Percentiles rank a stretch among this genome's conserved stretches.
phyloP scores from a whole-genome alignment of 2,888 invertebrate genomes.

The Drosophila pseudotakahashii region DNA sequence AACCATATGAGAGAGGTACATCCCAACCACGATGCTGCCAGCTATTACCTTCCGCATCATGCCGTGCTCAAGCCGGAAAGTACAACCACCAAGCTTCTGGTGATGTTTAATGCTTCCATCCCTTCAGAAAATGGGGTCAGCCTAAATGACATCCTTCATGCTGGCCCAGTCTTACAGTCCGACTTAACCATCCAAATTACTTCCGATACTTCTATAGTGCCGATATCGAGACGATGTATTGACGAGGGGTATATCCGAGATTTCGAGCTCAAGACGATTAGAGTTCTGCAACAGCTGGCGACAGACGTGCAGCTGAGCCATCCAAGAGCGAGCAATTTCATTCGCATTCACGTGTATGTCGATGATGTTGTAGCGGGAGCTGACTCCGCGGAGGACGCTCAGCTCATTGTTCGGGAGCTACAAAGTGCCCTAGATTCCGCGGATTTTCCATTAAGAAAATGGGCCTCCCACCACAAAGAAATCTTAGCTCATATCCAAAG shows the following conservation, averaged over 20 bases:
- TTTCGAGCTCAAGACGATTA: not conserved
- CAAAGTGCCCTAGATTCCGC: not conserved
- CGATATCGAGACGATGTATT: too few species aligned
- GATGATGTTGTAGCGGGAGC: too few species aligned
- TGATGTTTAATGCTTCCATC: too few species aligned
- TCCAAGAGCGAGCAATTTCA: not conserved
- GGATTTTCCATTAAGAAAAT: not conserved
- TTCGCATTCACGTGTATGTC: too few species aligned
- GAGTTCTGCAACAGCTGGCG: too few species aligned
- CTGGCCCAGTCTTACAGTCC: not conserved
- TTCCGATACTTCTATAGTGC: not conserved
- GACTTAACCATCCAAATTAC: not conserved
- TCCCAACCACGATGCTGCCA: too few species aligned
- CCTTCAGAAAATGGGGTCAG: not conserved
- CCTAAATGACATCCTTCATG: too few species aligned
- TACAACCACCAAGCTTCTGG: too few species aligned
- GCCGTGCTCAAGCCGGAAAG: too few species aligned
- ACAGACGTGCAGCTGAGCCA: not conserved
- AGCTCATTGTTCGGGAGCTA: not conserved
- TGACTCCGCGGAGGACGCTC: not conserved
- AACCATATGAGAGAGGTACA: too few species aligned
- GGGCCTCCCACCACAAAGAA: not conserved
- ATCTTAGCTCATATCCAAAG: not conserved
- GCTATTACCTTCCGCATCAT: too few species aligned
- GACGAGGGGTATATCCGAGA: too few species aligned